These are phyloP conservation scores for Itoplectis maculator DNA, from an alignment of 2,888 invertebrate species.

Conservation along the genomic window DNA sequence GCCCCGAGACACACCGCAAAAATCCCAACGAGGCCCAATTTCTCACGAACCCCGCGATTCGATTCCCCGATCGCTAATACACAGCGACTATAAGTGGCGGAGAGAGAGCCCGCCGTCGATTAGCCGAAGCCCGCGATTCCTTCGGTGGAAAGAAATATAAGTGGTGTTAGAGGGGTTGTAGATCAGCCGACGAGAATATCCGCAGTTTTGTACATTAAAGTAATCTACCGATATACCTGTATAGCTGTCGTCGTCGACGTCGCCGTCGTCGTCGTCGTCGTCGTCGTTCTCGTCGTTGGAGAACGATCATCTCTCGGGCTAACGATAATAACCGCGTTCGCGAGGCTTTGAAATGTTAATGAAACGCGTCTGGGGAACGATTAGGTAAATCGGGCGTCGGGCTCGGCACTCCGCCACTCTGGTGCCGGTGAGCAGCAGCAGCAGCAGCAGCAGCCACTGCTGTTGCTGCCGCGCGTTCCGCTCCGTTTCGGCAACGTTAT, in stretches of 20 bases:
- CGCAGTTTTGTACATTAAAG: constrained; percentile 57
- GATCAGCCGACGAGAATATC: constrained; percentile 46
- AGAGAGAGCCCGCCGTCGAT: constrained; percentile 49
- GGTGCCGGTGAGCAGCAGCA: constrained; percentile 11
- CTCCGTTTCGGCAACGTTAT: constrained; percentile 61
- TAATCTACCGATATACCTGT: constrained; percentile 54
- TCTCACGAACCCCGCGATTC: constrained; percentile 57
- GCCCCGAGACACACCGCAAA: constrained; percentile 1
- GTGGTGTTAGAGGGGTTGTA: constrained; percentile 42
- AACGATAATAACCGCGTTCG: constrained; percentile 68
- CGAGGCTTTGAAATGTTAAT: constrained; percentile 70
- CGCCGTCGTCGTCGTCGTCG: constrained; percentile 46
- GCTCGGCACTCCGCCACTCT: constrained; percentile 40
- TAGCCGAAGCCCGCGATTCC: constrained; percentile 53
- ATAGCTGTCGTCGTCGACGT: constrained; percentile 39
- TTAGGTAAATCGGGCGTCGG: constrained; percentile 70
- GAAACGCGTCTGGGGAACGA: constrained; percentile 69
- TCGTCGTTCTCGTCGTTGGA: constrained; percentile 35
- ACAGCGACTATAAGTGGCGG: constrained; percentile 61
- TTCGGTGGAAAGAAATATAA: constrained; percentile 35
- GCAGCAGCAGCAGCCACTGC: constrained; percentile 1
- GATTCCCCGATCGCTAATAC: constrained; percentile 57
- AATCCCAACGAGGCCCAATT: constrained; percentile 50
- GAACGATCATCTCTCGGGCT: constrained; percentile 64
- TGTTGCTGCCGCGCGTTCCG: constrained; percentile 39